Conservation (phyloP, 2,113 vertebrate genomes). For the Lamprotornis superbus region DNA sequence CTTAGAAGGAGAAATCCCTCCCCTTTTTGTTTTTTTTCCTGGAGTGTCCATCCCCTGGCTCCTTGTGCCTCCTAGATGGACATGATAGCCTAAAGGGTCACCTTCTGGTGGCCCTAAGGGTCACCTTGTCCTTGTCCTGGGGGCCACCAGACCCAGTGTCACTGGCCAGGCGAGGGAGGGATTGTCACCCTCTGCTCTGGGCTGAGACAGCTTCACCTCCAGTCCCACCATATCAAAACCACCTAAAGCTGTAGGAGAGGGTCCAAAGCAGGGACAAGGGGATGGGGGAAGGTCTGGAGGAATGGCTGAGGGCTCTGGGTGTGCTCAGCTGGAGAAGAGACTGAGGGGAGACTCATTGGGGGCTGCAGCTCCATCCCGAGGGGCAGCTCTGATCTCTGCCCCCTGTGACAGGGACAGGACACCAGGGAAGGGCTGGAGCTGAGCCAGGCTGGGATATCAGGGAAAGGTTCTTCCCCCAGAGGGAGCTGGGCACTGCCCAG, state of each 20-base stretch:
- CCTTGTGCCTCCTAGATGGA: not conserved
- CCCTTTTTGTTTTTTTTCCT: not conserved
- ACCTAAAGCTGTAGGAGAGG: not conserved
- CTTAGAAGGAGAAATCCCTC: not conserved
- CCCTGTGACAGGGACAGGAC: not conserved
- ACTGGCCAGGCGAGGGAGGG: accelerated
- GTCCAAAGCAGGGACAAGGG: not conserved
- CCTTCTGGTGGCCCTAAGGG: not conserved
- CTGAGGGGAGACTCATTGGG: not conserved
- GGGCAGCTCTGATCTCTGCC: not conserved
- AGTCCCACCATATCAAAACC: accelerated
- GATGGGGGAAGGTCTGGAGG: not conserved
- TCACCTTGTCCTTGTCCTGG: not conserved
- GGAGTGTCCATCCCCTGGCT: not conserved
- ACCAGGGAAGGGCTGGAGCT: not conserved
- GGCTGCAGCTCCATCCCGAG: not conserved
- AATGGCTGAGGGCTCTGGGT: not conserved
- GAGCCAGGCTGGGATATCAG: accelerated
- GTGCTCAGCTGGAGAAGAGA: not conserved
- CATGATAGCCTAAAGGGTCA: not conserved
- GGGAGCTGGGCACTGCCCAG: not conserved
- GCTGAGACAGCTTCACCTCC: not conserved
- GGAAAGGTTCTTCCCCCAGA: not conserved
- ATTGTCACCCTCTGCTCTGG: not conserved
- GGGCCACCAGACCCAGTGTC: not conserved